Conservation (phyloP, 2,797 vertebrate genomes). For the Pachyuromys duprasi region DNA sequence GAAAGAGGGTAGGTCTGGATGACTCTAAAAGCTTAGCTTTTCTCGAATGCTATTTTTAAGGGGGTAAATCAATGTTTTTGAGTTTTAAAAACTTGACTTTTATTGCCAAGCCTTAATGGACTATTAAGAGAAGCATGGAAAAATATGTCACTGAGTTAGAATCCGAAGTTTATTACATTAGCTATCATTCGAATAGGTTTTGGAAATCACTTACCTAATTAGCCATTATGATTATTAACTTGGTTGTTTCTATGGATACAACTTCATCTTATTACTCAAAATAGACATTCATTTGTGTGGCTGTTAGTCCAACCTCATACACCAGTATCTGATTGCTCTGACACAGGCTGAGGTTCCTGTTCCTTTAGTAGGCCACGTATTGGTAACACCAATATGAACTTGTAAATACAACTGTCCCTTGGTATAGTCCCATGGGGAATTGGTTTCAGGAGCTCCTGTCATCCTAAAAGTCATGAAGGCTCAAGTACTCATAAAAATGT, state of each 20-base stretch:
- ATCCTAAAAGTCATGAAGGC: background rate
- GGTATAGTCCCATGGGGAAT: background rate
- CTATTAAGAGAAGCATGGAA: slow-evolving; percentile 31
- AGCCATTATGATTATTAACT: slow-evolving; percentile 68
- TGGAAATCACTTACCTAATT: slow-evolving; percentile 74
- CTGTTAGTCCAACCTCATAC: slow-evolving; percentile 39
- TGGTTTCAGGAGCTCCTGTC: background rate
- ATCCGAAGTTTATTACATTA: slow-evolving; percentile 62
- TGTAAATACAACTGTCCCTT: background rate
- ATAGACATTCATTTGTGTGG: slow-evolving; percentile 57
- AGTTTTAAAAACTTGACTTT: slow-evolving; percentile 62
- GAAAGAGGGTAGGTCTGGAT: background rate
- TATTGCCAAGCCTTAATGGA: slow-evolving; percentile 21
- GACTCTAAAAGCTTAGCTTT: background rate
- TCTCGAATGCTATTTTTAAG: background rate
- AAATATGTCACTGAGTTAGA: slow-evolving; percentile 45
- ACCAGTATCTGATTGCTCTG: background rate
- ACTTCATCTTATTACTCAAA: slow-evolving; percentile 60
- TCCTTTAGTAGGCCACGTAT: background rate
- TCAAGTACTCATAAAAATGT: background rate
- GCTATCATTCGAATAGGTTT: slow-evolving; percentile 65
- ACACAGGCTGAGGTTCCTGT: background rate
- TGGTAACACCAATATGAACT: background rate
- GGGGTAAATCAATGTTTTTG: background rate
- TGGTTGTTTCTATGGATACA: slow-evolving; percentile 72